Percentiles rank a stretch among this genome's conserved stretches.
Evolutionary conservation across 2,797 vertebrate species (phyloP).

Genomic region (Chrysocyon brachyurus): DNA sequence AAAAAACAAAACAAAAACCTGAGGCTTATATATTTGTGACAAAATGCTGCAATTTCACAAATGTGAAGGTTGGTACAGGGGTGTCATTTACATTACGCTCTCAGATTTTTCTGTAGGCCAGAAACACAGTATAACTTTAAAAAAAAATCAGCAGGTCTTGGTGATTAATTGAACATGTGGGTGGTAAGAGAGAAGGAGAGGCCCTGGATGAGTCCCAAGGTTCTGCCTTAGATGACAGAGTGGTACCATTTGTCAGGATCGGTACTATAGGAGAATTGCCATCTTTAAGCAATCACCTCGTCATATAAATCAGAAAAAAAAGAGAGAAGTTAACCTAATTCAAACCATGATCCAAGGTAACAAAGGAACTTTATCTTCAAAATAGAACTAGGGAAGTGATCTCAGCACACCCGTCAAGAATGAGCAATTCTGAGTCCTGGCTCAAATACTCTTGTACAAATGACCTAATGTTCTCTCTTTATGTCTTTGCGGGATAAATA

Average conservation of each 20-base stretch:
- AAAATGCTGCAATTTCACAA: not conserved
- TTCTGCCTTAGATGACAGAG: slow-evolving; percentile 31
- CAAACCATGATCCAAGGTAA: slow-evolving; percentile 72
- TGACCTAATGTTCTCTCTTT: slow-evolving; percentile 5
- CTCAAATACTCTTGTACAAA: not conserved
- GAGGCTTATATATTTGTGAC: not conserved
- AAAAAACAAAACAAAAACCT: not conserved
- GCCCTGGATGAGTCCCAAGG: slow-evolving; percentile 10
- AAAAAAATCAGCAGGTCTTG: not conserved
- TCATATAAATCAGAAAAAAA: slow-evolving; percentile 71
- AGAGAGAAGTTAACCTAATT: slow-evolving; percentile 68
- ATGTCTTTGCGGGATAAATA: slow-evolving; percentile 28
- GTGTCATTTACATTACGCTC: not conserved
- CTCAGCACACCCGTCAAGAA: slow-evolving; percentile 8
- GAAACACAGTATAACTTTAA: slow-evolving; percentile 21
- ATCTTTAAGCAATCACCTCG: slow-evolving; percentile 74
- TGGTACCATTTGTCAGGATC: slow-evolving; percentile 53
- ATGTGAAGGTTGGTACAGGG: not conserved
- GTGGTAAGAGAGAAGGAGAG: slow-evolving; percentile 46
- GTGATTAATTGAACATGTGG: slow-evolving; percentile 55
- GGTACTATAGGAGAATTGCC: not conserved
- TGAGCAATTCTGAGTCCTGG: not conserved
- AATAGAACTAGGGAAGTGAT: slow-evolving; percentile 39
- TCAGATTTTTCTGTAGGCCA: slow-evolving; percentile 57
- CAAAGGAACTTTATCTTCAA: slow-evolving; percentile 73